Evolutionary conservation across 2,797 vertebrate species (phyloP).

Genomic region (Perodicticus potto): DNA sequence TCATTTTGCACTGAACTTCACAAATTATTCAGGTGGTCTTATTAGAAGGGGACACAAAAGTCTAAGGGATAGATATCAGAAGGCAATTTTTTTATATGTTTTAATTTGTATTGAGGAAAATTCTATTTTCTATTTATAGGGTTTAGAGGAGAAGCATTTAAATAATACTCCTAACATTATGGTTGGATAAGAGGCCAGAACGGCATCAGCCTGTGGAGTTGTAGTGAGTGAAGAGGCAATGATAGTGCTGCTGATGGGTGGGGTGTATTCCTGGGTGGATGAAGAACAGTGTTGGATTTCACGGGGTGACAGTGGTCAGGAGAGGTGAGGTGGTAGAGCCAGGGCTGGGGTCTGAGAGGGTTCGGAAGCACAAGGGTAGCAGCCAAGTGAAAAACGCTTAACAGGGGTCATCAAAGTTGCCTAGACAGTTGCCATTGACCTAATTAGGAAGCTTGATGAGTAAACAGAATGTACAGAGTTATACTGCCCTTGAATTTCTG

Average conservation of each 20-base stretch:
- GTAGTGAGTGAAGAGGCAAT: not conserved
- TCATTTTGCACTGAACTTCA: not conserved
- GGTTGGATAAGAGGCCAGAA: not conserved
- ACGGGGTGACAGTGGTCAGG: accelerated
- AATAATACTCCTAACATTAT: not conserved
- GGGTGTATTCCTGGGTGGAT: not conserved
- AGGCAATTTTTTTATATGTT: not conserved
- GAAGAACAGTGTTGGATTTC: not conserved
- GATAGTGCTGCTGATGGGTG: accelerated
- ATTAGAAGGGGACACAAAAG: not conserved
- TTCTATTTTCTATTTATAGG: not conserved
- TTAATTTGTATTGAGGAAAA: not conserved
- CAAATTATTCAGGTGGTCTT: not conserved
- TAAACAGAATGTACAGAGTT: not conserved
- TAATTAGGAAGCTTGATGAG: not conserved
- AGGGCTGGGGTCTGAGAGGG: not conserved
- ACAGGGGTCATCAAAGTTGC: not conserved
- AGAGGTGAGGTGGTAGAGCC: accelerated
- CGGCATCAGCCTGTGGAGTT: not conserved
- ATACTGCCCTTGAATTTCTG: not conserved
- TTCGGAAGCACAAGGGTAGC: not conserved
- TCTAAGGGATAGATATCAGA: not conserved
- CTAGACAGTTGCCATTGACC: not conserved
- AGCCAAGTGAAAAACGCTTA: not conserved
- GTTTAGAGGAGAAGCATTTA: not conserved